phyloP scores from a whole-genome alignment of 2,797 vertebrate species.

The Columba guinea region DNA sequence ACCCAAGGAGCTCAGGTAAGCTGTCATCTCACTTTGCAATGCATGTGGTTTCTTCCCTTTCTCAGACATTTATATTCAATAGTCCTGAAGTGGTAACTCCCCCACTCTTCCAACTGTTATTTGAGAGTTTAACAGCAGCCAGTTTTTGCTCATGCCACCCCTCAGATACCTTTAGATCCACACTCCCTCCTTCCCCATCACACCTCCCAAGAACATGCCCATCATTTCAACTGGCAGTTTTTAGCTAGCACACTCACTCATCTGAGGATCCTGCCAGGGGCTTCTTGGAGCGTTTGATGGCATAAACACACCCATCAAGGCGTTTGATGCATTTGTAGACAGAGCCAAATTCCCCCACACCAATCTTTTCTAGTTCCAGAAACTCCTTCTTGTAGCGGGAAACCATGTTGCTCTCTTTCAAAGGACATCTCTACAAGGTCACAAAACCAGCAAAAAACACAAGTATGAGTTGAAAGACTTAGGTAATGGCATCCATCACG shows the following conservation, averaged over 20 bases:
- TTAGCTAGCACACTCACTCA: slow-evolving; percentile 86
- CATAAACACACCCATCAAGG: slow-evolving; percentile 95
- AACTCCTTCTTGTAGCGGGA: slow-evolving; percentile 96
- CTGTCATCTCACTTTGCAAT: neutral
- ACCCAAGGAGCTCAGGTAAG: neutral
- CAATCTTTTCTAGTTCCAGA: slow-evolving; percentile 91
- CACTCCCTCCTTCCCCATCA: slow-evolving; percentile 2
- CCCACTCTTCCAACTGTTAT: neutral
- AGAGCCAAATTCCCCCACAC: slow-evolving; percentile 91
- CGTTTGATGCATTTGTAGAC: slow-evolving; percentile 97
- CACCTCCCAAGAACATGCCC: neutral
- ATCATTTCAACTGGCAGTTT: neutral
- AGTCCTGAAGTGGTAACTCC: neutral
- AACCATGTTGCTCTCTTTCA: slow-evolving; percentile 87
- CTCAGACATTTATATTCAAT: neutral
- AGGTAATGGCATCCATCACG: neutral
- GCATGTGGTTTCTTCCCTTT: neutral
- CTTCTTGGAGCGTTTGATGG: slow-evolving; percentile 91
- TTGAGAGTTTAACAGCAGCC: neutral
- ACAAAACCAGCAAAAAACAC: neutral
- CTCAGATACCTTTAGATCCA: neutral
- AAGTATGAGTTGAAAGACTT: neutral
- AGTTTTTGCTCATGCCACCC: neutral
- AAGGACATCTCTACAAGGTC: slow-evolving; percentile 81
- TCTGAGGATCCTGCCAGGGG: slow-evolving; percentile 88